Evolutionary conservation across 2,797 vertebrate species (phyloP), one percentile per base, ranked within the genome.

Genomic region (Anguilla anguilla): DNA sequence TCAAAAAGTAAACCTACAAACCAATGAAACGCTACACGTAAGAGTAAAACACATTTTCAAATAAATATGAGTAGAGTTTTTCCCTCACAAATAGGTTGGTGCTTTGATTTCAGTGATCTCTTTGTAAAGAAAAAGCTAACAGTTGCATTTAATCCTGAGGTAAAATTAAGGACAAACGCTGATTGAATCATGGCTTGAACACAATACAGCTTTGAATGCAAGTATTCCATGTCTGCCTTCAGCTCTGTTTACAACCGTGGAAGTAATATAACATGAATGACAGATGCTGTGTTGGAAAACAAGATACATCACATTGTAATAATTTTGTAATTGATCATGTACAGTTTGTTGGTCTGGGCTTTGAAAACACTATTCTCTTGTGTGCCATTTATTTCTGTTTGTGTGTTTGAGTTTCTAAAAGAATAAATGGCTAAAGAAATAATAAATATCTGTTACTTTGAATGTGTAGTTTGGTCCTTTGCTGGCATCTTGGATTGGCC

Each of bases 301-400:
- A 53, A 64, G 19, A 64, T 46, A 25, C 59, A 64, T 64, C 17
- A 17, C 59, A 64, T 64, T 64, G 17, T 57, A 6, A 35, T 85
- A 19, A 35, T 64, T 35, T 85, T 85, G 55, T 67, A 61, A 35
- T 85, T 64, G 17, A 57, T 35, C 28, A 7, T 28, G 25, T 31
- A 51, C n/a, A 6, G 25, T 28, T 10, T 82, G 6, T 57, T 84
- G 31, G 55, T 39, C 35, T 64, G 55, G 53, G 7, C 57, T 77
- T 64, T 35, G 83, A 57, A 85, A 64, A 85, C 31, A 3, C 57
- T 85, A 10, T 61, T 85, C 84, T 35, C 19, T 22, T 85, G 84
- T 13, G 10, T 17, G 19, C 19, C 83, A 46, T 69, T 84, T 88
- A 25, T 22, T 49, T 83, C 3, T 64, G 35, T 74, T 81, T 53